Evolutionary conservation across 2,888 invertebrate species (phyloP), one percentile per base, ranked within the genome.

Genomic region (Zhuqinia jingwanae): DNA sequence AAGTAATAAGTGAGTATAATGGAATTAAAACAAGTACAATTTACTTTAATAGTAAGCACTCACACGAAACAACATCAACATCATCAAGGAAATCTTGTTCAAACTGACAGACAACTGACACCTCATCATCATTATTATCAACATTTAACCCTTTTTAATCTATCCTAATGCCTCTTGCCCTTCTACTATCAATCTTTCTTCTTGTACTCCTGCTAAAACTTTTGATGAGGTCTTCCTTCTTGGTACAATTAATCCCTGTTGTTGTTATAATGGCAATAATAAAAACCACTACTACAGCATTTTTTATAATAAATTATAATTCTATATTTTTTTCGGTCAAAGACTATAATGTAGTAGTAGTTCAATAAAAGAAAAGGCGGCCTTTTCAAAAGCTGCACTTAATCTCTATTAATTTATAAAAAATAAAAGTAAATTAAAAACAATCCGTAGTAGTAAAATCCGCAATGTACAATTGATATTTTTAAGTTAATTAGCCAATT

Each of bases 101-200:
- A 80, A 68, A 80, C 80, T 68, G 80, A 80, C 80, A 80, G 80
- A 65, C 80, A 80, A 68, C 80, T 80, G 68, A 80, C 80, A 80
- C 80, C 80, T 80, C 80, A 80, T 80, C 65, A 45, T 80, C 68
- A 36, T 80, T 27, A 17, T 58, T 56, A 50, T 42, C 27, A 58
- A 13, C 27, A 73, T n/a, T 13, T 27, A 76, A n/a, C 73, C 73
- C 20, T 73, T 53, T 73, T 17, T 53, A 17, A 36, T 36, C 13
- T 68, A 45, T 68, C 20, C 20, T 45, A 36, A 68, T 42, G 1
- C 45, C 8, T 45, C 13, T 20, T 42, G 20, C 36, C 17, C 36
- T 63, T 30, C 30, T n/a, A 36, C 36, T 30, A 15, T 25, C 58
- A 3, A 25, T 27, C n/a, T 58, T 27, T 60, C 11, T 27, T 15